These are phyloP conservation scores for Lasioglossum calceatum DNA, from an alignment of 2,888 invertebrate genomes.

Conservation along the genomic window DNA sequence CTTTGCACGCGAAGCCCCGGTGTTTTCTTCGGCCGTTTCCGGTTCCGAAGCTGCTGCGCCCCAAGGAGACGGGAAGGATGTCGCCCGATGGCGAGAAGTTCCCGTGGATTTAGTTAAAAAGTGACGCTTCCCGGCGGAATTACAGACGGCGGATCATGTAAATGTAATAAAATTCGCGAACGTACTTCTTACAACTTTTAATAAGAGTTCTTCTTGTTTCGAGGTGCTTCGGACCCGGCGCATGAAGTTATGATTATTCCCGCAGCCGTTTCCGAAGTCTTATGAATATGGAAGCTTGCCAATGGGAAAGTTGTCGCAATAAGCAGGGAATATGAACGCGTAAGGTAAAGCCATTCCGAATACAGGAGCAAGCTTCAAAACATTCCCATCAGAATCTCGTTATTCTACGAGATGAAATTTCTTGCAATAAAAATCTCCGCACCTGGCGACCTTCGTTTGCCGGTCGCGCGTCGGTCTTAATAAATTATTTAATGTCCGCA, in stretches of 20 bases:
- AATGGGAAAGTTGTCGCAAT: slow-evolving; percentile 40
- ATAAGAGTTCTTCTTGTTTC: slow-evolving; percentile 34
- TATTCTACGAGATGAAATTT: slow-evolving; percentile 10
- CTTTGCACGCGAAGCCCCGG: background rate
- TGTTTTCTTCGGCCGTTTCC: slow-evolving; percentile 18
- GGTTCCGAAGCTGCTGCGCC: background rate
- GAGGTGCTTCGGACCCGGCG: background rate
- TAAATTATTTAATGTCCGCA: slow-evolving; percentile 13
- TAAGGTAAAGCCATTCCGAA: slow-evolving; percentile 12
- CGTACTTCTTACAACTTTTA: slow-evolving; percentile 50
- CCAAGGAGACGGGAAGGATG: too few relatives aligned
- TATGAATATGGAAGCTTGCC: slow-evolving; percentile 38
- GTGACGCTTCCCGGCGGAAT: background rate
- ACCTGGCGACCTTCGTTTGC: background rate
- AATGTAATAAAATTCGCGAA: slow-evolving; percentile 40
- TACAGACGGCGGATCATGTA: slow-evolving; percentile 19
- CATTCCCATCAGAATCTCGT: slow-evolving; percentile 23
- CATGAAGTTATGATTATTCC: slow-evolving; percentile 44
- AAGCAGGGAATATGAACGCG: slow-evolving; percentile 23
- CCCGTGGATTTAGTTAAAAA: background rate
- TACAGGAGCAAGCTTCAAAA: slow-evolving; percentile 12
- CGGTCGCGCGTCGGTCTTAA: background rate
- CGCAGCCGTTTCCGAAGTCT: slow-evolving; percentile 34
- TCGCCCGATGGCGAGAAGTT: background rate
- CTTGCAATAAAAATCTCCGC: background rate